These are phyloP conservation scores for Sciaenops ocellatus DNA, from an alignment of 2,797 vertebrate genomes.

Conservation along the genomic window DNA sequence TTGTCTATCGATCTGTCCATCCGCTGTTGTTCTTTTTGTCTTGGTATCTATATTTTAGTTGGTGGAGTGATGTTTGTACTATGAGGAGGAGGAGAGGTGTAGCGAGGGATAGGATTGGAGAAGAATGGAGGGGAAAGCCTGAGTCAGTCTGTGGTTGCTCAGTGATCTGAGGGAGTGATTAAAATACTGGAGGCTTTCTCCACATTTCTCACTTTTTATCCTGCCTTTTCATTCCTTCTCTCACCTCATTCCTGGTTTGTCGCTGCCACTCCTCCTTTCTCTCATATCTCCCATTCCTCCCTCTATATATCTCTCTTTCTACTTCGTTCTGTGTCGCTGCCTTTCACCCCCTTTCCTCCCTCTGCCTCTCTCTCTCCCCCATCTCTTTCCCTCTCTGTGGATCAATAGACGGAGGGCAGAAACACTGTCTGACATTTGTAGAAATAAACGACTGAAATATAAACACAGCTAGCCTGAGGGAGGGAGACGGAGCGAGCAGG, in stretches of 20 bases:
- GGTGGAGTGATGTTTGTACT: conserved; percentile 49
- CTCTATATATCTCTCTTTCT: conserved; percentile 37
- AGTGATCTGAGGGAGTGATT: conserved; percentile 72
- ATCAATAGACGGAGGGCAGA: conserved; percentile 82
- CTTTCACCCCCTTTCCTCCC: conserved; percentile 26
- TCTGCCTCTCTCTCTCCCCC: conserved; percentile 31
- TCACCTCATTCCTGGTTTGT: conserved; percentile 26
- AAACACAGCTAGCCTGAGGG: conserved; percentile 79
- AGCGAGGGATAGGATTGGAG: conserved; percentile 34
- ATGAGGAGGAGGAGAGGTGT: conserved; percentile 26
- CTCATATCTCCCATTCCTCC: conserved; percentile 37
- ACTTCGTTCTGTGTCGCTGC: conserved; percentile 47
- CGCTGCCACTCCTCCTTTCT: conserved; percentile 12
- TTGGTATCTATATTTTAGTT: conserved; percentile 59
- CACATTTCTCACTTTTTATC: conserved; percentile 45
- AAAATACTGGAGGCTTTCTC: conserved; percentile 59
- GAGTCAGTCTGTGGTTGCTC: conserved; percentile 56
- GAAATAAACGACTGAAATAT: conserved; percentile 85
- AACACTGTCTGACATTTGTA: conserved; percentile 84
- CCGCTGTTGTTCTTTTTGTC: conserved; percentile 42
- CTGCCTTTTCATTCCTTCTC: conserved; percentile 25
- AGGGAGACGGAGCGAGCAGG: conserved; percentile 50
- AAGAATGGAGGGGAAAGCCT: conserved; percentile 49
- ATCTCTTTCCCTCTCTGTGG: conserved; percentile 66
- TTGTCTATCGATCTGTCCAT: conserved; percentile 55